Base-by-base conservation (phyloP, 2,797 vertebrate species). In the Sebastolobus alascanus region DNA sequence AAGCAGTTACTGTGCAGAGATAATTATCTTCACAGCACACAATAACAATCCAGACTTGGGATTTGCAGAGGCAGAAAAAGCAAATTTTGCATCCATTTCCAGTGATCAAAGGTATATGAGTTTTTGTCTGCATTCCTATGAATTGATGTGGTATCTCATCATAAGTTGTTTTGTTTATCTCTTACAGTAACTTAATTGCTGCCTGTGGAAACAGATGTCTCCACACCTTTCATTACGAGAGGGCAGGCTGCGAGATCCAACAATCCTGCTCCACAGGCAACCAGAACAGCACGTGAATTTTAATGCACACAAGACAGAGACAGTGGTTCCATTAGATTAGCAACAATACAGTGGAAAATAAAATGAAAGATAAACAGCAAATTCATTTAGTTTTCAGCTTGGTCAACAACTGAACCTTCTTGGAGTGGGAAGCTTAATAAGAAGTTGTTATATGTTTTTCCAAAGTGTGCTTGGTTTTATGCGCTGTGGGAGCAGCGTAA, bases 191-290 rank as follows among this genome's bases (percentile, higher is more conserved):
- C 89, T 90, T 94, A 94, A 95, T 95, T 93, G 91, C 90, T 68
- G 90, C 89, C 89, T 81, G 89, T 89, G 87, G 91, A 93, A 95
- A 92, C 90, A 93, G 93, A 94, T 93, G 93, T 92, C 90, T 90
- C 75, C 14, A 84, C 90, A 93, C 89, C 89, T 93, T 93, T 94
- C 87, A 88, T 91, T 90, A 90, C 80, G 82, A 84, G 77, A 87
- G 89, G 83, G 73, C 78, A 61, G 75, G 87, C 79, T 40, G 68
- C 20, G 4, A 84, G 88, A 92, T 91, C 88, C 89, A 86, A 90
- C 84, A 84, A 88, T 70, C 8, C 71, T 11, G 77, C 94, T 89
- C 89, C 79, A 80, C 87, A 79, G 92, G 88, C 88, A 52, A 59
- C 83, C 50, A 31, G 54, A 86, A 86, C 84, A 69, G 61, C 78